Evolutionary conservation across 2,888 invertebrate genomes (phyloP), one percentile per base, ranked within the genome.

Genomic region (Ceraclea dissimilis): DNA sequence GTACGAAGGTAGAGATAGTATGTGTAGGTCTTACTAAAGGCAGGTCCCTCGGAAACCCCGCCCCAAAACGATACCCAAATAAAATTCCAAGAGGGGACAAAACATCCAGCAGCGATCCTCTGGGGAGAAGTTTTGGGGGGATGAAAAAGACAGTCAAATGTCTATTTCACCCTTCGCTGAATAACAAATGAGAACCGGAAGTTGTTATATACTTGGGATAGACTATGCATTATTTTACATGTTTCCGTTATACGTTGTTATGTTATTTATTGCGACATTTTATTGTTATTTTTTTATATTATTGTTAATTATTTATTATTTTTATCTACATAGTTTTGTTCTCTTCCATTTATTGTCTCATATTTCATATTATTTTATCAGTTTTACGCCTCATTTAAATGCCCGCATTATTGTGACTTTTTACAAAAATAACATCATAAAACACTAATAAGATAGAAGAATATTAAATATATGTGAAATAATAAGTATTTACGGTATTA

Each of bases 101-200:
- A 16, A 5, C 39, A 8, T 39, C n/a, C n/a, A n/a, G n/a, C 13
- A 39, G 8, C 8, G 39, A 13, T 39, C 39, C 26, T n/a, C 39
- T 13, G 13, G 39, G 39, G 39, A 39, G 39, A 39, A 39, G 39
- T 4, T 4, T 4, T 8, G 4, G 39, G 39, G 39, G 39, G 39
- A n/a, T 39, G n/a, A 39, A 39, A 11, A 31, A 39, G 39, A 39
- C 39, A 39, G 39, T 39, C 39, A 39, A 39, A 39, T 39, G 39
- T 39, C 39, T 39, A 39, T 39, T 39, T 39, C 39, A 39, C 26
- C 49, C 52, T 44, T 44, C 26, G 51, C 51, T 39, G 44, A 43
- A 44, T 44, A 21, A 44, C 44, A 52, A 52, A 52, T 26, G 52
- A 52, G 52, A 44, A 44, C 43, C 52, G 52, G 52, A 52, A 52